Conservation (phyloP, 2,797 vertebrate species). For the Synaphobranchus kaupii region DNA sequence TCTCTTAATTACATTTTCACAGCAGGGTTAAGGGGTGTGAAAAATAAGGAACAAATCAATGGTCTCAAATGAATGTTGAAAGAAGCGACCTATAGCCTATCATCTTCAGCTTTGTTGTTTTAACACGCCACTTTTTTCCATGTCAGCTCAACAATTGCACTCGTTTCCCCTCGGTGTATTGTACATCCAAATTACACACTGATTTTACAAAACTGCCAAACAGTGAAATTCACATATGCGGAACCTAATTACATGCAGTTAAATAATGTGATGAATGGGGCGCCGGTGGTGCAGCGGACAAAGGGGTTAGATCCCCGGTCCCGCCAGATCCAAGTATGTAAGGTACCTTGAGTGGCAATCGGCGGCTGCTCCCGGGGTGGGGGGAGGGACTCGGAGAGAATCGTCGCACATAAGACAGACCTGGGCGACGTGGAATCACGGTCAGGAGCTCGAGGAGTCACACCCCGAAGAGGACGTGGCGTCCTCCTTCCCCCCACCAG, state of each 20-base stretch:
- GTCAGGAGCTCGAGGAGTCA: too few species aligned
- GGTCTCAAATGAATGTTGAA: not conserved
- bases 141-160: not conserved
- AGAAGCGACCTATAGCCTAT: not conserved
- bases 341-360: too few species aligned
- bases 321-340: too few species aligned
- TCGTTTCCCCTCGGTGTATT: not conserved
- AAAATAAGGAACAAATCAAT: not conserved
- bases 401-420: too few species aligned
- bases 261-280: too few species aligned
- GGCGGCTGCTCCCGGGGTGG: too few species aligned
- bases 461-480: too few species aligned
- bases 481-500: too few species aligned
- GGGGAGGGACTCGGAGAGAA: too few species aligned
- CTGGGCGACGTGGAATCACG: too few species aligned
- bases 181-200: not conserved
- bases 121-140: not conserved
- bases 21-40: not conserved
- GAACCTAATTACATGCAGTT: not conserved
- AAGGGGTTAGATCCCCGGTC: too few species aligned
- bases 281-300: too few species aligned
- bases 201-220: not conserved
- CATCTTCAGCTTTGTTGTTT: not conserved
- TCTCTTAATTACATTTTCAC: not conserved
- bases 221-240: not conserved